phyloP scores from a whole-genome alignment of 2,797 vertebrate genomes.

The Microcaecilia unicolor region DNA sequence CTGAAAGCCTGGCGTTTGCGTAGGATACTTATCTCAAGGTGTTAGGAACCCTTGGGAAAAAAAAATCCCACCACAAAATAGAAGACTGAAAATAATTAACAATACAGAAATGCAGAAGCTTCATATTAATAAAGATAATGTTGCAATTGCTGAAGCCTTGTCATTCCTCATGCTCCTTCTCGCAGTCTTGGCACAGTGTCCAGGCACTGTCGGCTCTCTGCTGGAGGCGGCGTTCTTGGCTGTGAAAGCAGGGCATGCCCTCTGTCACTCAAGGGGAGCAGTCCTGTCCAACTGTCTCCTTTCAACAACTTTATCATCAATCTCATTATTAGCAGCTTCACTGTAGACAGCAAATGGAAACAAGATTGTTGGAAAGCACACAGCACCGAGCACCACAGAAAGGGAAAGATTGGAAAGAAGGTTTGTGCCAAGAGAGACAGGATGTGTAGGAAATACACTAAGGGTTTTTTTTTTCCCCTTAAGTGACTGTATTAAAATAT shows the following conservation, averaged over 20 bases:
- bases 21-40: neutral
- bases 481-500: constrained; percentile 1
- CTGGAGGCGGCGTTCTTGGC: constrained; percentile 65
- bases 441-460: constrained; percentile 8
- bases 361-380: constrained; percentile 60
- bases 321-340: constrained; percentile 94
- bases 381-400: constrained; percentile 28
- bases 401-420: constrained; percentile 15
- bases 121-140: constrained; percentile 12
- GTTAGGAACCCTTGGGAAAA: too few species aligned
- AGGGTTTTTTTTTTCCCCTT: neutral
- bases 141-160: constrained; percentile 10
- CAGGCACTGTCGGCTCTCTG: constrained; percentile 51
- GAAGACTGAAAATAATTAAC: neutral
- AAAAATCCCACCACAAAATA: neutral
- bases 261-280: constrained; percentile 88
- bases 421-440: constrained; percentile 15
- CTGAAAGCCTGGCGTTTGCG: neutral
- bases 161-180: constrained; percentile 23
- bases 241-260: constrained; percentile 76
- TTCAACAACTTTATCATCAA: constrained; percentile 87
- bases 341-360: constrained; percentile 66
- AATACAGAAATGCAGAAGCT: constrained; percentile 3
- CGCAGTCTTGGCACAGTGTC: constrained; percentile 66
- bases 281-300: constrained; percentile 95